phyloP scores from a whole-genome alignment of 2,797 vertebrate genomes.

The Alca torda region DNA sequence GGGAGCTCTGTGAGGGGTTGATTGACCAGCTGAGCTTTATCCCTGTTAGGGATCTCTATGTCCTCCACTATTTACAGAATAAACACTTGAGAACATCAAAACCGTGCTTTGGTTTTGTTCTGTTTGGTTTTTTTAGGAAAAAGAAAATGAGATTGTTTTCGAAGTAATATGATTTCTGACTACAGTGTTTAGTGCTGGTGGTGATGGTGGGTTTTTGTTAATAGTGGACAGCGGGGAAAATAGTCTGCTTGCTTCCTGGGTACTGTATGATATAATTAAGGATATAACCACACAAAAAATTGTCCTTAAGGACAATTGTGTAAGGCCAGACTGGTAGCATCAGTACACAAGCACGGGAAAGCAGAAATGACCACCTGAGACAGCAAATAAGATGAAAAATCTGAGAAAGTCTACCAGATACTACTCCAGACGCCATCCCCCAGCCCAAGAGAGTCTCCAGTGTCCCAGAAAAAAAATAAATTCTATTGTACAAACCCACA shows the following conservation, averaged over 20 bases:
- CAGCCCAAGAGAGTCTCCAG: background rate
- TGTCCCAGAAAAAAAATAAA: background rate
- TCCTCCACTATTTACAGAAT: background rate
- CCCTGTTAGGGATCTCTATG: background rate
- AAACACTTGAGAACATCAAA: background rate
- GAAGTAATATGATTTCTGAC: slow-evolving; percentile 30
- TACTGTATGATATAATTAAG: background rate
- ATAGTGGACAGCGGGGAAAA: background rate
- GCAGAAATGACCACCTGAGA: background rate
- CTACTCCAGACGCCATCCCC: background rate
- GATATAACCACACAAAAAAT: background rate
- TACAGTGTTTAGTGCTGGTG: background rate
- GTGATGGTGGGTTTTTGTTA: background rate
- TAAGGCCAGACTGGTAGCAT: background rate
- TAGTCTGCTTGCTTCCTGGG: background rate
- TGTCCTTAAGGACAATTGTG: background rate
- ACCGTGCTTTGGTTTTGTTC: background rate
- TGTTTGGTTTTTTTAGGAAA: background rate
- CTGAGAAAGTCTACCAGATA: background rate
- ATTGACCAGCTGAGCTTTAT: background rate
- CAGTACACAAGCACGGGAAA: background rate
- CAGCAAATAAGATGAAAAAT: background rate
- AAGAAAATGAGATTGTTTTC: slow-evolving; percentile 17
- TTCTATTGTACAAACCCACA: background rate
- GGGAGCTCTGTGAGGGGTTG: background rate